Conservation (phyloP, 30 jellyfish, hydroid and myxozoan species). For the Turritopsis rubra region DNA sequence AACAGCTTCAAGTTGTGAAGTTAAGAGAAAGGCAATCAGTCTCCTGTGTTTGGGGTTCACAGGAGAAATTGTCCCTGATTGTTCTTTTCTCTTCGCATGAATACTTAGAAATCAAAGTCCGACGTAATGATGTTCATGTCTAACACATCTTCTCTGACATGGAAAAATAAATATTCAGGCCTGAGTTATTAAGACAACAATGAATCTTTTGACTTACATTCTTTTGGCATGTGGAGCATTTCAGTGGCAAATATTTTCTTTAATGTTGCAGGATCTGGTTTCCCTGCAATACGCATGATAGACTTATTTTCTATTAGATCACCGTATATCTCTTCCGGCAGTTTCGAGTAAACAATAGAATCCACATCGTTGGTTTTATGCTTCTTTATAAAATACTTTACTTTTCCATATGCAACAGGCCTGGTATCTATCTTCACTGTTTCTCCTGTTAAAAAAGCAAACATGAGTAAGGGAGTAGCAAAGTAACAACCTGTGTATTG, state of each 20-base stretch:
- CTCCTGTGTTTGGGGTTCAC: too few species aligned
- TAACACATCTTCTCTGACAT: too few species aligned
- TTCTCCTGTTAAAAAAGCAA: neutral
- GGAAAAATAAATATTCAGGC: too few species aligned
- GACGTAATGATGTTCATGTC: too few species aligned
- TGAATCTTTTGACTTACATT: too few species aligned
- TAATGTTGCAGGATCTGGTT: constrained; percentile 2
- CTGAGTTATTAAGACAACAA: too few species aligned
- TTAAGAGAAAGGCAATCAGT: too few species aligned
- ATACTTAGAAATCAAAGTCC: too few species aligned
- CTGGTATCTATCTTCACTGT: constrained; percentile 13
- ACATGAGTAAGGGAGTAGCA: neutral
- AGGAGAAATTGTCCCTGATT: too few species aligned
- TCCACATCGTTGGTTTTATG: constrained; percentile 13
- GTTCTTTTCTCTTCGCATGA: too few species aligned
- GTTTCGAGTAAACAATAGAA: constrained; percentile 1
- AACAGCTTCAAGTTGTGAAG: too few species aligned
- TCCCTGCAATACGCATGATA: constrained; percentile 23
- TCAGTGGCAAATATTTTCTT: constrained; percentile 12
- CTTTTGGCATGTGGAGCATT: neutral
- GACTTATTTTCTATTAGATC: constrained; percentile 9
- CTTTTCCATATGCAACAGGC: constrained; percentile 13
- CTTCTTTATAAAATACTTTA: constrained; percentile 2
- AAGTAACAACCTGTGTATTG: neutral
- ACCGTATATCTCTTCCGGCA: constrained; percentile 26